A percentile compares a stretch with the other conserved stretches of the same genome.
Evolutionary conservation across 1,140 invertebrate species (phyloP).

Genomic region (Thaumetopoea pityocampa): DNA sequence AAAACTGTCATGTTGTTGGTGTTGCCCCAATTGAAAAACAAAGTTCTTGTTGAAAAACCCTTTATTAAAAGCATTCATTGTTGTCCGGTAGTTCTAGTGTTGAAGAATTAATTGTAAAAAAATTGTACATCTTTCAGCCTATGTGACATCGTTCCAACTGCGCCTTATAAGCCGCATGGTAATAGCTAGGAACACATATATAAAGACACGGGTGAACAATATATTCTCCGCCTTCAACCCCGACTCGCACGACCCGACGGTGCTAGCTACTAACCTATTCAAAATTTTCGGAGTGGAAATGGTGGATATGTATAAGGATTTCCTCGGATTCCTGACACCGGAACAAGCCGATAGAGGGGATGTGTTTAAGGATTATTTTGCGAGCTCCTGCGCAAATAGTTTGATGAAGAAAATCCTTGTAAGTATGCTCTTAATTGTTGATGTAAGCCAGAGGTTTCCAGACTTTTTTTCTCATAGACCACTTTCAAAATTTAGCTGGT

Average conservation of each 20-base stretch:
- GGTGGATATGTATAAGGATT: conserved; percentile 44
- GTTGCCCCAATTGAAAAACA: no score
- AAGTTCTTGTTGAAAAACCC: no score
- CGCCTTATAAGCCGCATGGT: conserved; percentile 25
- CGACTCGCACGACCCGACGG: conserved; percentile 19
- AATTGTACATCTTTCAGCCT: conserved; percentile 30
- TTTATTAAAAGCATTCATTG: no score
- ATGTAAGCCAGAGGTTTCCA: background rate
- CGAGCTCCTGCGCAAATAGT: conserved; percentile 30
- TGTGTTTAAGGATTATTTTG: conserved; percentile 48
- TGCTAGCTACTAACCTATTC: conserved; percentile 22
- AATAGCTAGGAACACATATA: conserved; percentile 13
- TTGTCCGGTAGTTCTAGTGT: no score
- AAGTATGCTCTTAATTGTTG: conserved; percentile 16
- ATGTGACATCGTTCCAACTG: conserved; percentile 30
- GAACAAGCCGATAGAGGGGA: conserved; percentile 46
- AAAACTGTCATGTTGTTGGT: no score
- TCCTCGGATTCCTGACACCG: conserved; percentile 44
- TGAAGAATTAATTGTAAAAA: no score
- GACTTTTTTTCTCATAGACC: background rate
- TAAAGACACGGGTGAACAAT: conserved; percentile 23
- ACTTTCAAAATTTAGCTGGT: no score
- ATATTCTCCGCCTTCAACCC: conserved; percentile 33
- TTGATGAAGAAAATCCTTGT: conserved; percentile 46
- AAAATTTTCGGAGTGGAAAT: conserved; percentile 27